A percentile compares a stretch with the other conserved stretches of the same genome.
phyloP scores from a whole-genome alignment of 2,888 invertebrate species.

The Eucera pruinosa region DNA sequence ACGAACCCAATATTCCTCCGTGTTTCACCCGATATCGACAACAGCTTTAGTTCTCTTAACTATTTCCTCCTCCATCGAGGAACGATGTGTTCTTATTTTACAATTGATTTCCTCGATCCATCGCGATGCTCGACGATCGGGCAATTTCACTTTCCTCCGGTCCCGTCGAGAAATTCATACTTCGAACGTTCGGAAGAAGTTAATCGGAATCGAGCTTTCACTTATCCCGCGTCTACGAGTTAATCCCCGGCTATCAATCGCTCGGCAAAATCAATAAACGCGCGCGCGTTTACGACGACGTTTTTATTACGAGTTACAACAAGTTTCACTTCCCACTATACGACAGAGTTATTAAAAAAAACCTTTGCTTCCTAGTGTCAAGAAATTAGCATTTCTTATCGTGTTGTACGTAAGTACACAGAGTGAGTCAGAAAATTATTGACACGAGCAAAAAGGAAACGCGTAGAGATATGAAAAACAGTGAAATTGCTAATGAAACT shows the following conservation, averaged over 20 bases:
- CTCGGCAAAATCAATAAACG: slow-evolving; percentile 9
- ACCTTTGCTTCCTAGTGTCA: neutral
- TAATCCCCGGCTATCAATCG: neutral
- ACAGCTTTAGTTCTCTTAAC: too few relatives aligned
- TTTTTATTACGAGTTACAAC: too few relatives aligned
- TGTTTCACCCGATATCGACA: neutral
- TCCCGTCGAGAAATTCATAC: slow-evolving; percentile 1
- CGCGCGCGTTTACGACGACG: neutral
- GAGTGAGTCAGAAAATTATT: too few relatives aligned
- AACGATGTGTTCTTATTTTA: too few relatives aligned
- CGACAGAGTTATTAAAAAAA: neutral
- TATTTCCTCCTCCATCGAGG: too few relatives aligned
- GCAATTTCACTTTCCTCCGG: neutral
- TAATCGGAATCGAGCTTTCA: slow-evolving; percentile 9
- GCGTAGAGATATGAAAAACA: too few relatives aligned
- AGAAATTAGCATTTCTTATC: neutral
- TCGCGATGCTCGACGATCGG: neutral
- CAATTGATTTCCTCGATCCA: too few relatives aligned
- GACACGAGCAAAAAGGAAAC: too few relatives aligned
- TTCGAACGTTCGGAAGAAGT: neutral
- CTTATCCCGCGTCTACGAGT: slow-evolving; percentile 18
- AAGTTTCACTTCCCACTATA: slow-evolving; percentile 3
- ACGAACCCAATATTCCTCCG: neutral
- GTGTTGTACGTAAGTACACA: too few relatives aligned
- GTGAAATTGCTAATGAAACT: too few relatives aligned